phyloP scores from a whole-genome alignment of 37 sponge, comb jelly and placozoan genomes.

The Lycopodina hypogea region DNA sequence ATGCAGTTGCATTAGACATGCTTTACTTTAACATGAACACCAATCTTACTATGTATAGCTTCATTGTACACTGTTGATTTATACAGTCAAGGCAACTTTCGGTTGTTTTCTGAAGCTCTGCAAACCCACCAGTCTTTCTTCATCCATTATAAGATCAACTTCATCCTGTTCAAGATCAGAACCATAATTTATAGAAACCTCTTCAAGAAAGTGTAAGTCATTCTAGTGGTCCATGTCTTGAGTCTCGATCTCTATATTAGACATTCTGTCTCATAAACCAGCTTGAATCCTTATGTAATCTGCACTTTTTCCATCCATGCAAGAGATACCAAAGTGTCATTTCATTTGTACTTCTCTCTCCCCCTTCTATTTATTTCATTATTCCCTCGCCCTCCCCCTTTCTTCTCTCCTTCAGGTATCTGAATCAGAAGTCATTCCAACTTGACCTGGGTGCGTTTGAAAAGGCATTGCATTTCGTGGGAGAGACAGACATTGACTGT shows the following conservation, averaged over 20 bases:
- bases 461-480: slow-evolving; percentile 46
- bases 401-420: slow-evolving; percentile 31
- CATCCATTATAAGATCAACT: slow-evolving; percentile 81
- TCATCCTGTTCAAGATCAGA: slow-evolving; percentile 90
- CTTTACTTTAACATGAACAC: too few relatives aligned
- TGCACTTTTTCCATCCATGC: too few relatives aligned
- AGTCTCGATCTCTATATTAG: too few relatives aligned
- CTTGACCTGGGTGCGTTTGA: slow-evolving; percentile 62
- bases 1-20: too few relatives aligned
- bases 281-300: too few relatives aligned
- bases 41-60: too few relatives aligned
- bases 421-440: slow-evolving; percentile 60
- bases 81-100: slow-evolving; percentile 65
- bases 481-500: slow-evolving; percentile 72
- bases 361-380: too few relatives aligned
- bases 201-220: slow-evolving; percentile 93
- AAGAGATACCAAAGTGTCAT: too few relatives aligned
- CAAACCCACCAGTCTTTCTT: slow-evolving; percentile 77
- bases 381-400: not conserved
- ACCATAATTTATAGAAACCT: slow-evolving; percentile 89
- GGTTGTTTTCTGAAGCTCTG: slow-evolving; percentile 46
- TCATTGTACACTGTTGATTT: too few relatives aligned
- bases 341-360: too few relatives aligned
- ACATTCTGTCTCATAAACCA: not conserved
- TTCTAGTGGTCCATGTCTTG: too few relatives aligned